phyloP scores from a whole-genome alignment of 2,797 vertebrate genomes.

The Halcyon chelicuti region DNA sequence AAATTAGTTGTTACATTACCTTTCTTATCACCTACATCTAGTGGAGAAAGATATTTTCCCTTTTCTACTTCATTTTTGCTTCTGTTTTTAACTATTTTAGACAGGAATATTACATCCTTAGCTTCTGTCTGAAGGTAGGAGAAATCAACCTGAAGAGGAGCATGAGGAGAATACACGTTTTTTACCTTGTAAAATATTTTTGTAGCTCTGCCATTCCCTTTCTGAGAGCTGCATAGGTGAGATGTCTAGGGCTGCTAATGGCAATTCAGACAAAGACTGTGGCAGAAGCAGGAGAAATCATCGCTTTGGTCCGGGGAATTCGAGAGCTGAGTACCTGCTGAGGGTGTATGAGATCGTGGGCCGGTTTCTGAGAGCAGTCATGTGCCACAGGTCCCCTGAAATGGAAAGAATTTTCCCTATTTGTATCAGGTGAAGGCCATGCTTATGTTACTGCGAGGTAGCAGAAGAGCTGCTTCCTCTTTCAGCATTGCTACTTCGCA shows the following conservation, averaged over 20 bases:
- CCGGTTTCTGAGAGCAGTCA: background rate
- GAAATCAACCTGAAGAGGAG: background rate
- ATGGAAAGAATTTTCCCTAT: background rate
- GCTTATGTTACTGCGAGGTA: fast-evolving
- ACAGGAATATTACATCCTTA: background rate
- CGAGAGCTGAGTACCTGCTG: background rate
- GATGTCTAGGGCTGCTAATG: background rate
- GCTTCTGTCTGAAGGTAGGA: background rate
- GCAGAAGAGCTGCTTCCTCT: background rate
- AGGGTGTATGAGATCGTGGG: fast-evolving
- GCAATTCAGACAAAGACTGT: background rate
- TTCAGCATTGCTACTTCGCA: fast-evolving
- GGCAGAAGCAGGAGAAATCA: background rate
- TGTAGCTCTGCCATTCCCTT: background rate
- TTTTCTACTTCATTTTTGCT: background rate
- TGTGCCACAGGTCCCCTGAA: background rate
- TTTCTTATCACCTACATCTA: background rate
- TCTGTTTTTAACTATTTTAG: background rate
- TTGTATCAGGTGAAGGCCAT: fast-evolving
- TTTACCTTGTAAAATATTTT: background rate
- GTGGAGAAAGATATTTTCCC: background rate
- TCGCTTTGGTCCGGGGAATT: background rate
- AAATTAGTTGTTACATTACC: background rate
- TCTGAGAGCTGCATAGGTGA: background rate
- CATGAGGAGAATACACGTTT: fast-evolving